Base-by-base conservation (phyloP, 2,888 invertebrate genomes). In the Nymphalis urticae region DNA sequence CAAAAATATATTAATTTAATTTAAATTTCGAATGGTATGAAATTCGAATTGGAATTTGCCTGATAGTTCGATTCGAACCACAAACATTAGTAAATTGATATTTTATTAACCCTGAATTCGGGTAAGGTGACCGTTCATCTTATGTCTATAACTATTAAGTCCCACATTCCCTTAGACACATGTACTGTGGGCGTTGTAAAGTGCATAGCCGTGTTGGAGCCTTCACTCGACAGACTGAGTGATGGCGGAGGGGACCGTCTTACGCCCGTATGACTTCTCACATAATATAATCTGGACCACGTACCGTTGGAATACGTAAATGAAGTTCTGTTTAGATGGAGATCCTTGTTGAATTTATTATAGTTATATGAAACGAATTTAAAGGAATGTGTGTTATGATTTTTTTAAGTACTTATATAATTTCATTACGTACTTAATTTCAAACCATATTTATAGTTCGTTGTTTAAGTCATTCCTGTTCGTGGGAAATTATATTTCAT, bases 191-290 rank as follows among this genome's bases (percentile, higher is more conserved):
- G 65, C 71, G 81, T 81, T 86, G 88, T 84, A 89, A 89, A 90
- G 90, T 90, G 90, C 90, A 88, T 81, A 88, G 80, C 84, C 86
- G 79, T 89, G 89, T 89, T 83, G 83, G 80, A 81, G 81, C 81
- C 81, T 73, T 78, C 81, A 75, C 68, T 47, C 71, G 75, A 75
- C 75, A 89, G 87, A 68, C 88, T 90, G 90, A 90, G 89, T 84
- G 89, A 90, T 90, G 84, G 67, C 67, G 62, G 47, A 62, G 62
- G 67, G 62, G 67, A 62, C 67, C 62, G 62, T 67, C 67, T 62
- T 68, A 68, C 27, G 54, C 21, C 54, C 58, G 36, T 59, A 47
- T 68, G 62, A 68, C 68, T 59, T 59, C 61, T 66, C 63, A 59
- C 68, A 51, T 67, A 42, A 42, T 42, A 56, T 58, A 63, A 68